These are phyloP conservation scores for Andricus grossulariae DNA, from an alignment of 1,140 invertebrate genomes.

Conservation along the genomic window DNA sequence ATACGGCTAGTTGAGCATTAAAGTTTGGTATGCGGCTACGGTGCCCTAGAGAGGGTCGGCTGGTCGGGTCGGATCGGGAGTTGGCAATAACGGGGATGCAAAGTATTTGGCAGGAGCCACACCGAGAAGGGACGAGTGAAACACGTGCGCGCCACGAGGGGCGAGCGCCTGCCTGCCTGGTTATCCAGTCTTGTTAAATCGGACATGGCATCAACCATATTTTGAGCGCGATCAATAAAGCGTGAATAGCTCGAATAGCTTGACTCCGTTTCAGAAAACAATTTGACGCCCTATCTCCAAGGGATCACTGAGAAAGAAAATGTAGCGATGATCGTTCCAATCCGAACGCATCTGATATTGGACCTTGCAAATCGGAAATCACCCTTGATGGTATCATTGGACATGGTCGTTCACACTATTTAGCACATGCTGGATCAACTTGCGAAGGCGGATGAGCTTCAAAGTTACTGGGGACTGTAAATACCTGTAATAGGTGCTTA, in stretches of 20 bases:
- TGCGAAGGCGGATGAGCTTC: no score
- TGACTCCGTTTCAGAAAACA: constrained; percentile 49
- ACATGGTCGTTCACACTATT: background rate
- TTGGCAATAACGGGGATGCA: constrained; percentile 37
- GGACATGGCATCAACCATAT: constrained; percentile 56
- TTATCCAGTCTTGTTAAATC: constrained; percentile 59
- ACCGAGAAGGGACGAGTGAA: constrained; percentile 34
- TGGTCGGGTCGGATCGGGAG: background rate
- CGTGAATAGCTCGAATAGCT: constrained; percentile 52
- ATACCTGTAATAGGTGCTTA: no score
- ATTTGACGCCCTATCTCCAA: constrained; percentile 38
- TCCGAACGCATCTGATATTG: background rate
- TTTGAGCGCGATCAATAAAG: constrained; percentile 54
- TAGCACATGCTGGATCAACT: no score
- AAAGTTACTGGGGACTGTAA: no score
- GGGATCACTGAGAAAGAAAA: constrained; percentile 30
- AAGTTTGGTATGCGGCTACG: constrained; percentile 63
- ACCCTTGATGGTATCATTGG: background rate
- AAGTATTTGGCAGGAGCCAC: constrained; percentile 37
- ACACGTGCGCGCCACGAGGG: constrained; percentile 55
- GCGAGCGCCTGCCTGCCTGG: constrained; percentile 47
- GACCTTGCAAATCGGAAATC: constrained; percentile 25
- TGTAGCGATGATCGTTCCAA: background rate
- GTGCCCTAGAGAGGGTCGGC: constrained; percentile 47
- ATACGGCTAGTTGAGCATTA: constrained; percentile 71